Conservation (phyloP, 2,888 invertebrate genomes). For the Napeogenes sylphis region DNA sequence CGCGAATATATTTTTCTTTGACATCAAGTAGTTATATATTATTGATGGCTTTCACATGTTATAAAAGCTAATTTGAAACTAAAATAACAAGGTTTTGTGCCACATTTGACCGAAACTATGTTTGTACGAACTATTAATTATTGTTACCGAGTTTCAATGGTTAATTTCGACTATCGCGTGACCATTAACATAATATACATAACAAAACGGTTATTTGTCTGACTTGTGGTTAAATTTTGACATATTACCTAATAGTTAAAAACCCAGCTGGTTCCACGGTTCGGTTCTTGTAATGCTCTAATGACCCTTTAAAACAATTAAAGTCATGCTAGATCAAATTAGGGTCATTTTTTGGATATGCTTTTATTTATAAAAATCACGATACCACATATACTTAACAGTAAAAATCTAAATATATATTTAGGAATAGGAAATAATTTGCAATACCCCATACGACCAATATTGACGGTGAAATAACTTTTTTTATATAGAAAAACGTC, state of each 20-base stretch:
- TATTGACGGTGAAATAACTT: slow-evolving; percentile 23
- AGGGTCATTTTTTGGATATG: too few relatives aligned
- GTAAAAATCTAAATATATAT: slow-evolving; percentile 30
- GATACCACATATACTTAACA: slow-evolving; percentile 9
- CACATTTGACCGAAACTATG: too few relatives aligned
- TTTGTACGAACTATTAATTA: not conserved
- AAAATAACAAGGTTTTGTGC: too few relatives aligned
- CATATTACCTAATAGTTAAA: not conserved
- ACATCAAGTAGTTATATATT: too few relatives aligned
- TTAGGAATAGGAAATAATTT: slow-evolving; percentile 16
- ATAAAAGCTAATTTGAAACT: too few relatives aligned
- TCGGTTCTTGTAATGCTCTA: slow-evolving; percentile 6
- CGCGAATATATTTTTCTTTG: too few relatives aligned
- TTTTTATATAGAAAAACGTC: slow-evolving; percentile 19
- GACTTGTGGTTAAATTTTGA: slow-evolving; percentile 6
- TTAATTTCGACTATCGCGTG: slow-evolving; percentile 7
- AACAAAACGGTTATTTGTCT: slow-evolving; percentile 18
- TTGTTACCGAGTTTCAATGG: slow-evolving; percentile 4
- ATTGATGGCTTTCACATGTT: too few relatives aligned
- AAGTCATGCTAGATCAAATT: not conserved
- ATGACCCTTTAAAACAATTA: slow-evolving; percentile 7
- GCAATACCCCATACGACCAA: slow-evolving; percentile 12
- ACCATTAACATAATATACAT: slow-evolving; percentile 15
- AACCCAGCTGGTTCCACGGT: not conserved
- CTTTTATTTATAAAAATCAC: not conserved